Evolutionary conservation across 2,113 vertebrate genomes (phyloP), one percentile per base, ranked within the genome.

Genomic region (Charadrius vociferus): DNA sequence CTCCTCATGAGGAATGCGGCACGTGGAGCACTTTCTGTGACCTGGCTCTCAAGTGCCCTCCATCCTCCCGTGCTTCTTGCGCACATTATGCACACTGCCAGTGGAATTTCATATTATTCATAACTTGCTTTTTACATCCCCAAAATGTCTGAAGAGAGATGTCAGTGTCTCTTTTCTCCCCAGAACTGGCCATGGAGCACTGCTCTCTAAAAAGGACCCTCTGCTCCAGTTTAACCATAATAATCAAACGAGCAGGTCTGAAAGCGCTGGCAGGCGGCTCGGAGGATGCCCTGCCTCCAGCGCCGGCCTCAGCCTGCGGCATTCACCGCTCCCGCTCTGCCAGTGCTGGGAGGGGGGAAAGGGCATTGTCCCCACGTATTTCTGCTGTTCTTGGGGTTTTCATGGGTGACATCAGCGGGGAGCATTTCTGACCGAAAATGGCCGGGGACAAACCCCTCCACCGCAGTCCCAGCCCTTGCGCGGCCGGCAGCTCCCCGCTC

Each of bases 221-320:
- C 29, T 55, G 63, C 53, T 81, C 43, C 36, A n/a, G 34, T 32
- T 58, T 34, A n/a, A 52, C 17, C 56, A 3, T 13, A 37, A 32
- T 9, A 37, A 27, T 7, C 37, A 18, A 49, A 39, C 9, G 2
- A n/a, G 34, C 18, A 10, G 34, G 32, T n/a, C 37, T 59, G 5
- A 6, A 36, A 7, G 3, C 1, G 1, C 47, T 9, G 30, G 49
- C 23, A 1, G 13, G 43, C 2, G 0, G 59, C 75, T 62, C 0
- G 5, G 80, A n/a, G 62, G 37, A 9, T 24, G 30, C 72, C 24
- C 17, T n/a, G 34, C 41, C 19, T 68, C 37, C 52, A 18, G 26
- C 10, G 3, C 4, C 6, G 66, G 29, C 47, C 7, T 6, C 10
- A 9, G 24, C 3, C 67, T 18, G n/a, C 0, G 16, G 86, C 41